phyloP scores from a whole-genome alignment of 2,113 vertebrate genomes.

The Lanius collurio region DNA sequence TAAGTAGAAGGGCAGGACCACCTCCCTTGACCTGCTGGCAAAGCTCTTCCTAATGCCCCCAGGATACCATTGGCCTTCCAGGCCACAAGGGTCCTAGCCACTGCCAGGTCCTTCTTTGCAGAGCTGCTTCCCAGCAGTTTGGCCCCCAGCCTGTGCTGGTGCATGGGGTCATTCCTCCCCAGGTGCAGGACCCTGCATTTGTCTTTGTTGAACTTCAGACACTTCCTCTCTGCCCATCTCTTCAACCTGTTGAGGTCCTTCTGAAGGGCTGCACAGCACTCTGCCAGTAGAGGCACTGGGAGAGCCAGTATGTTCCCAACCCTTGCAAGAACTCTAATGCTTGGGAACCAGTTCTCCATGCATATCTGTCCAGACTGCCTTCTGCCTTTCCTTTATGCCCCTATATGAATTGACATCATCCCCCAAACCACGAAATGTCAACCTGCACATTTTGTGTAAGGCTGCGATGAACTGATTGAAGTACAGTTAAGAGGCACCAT shows the following conservation, averaged over 20 bases:
- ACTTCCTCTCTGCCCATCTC: background rate
- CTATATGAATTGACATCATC: background rate
- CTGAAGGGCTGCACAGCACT: background rate
- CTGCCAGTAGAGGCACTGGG: background rate
- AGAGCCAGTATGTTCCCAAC: background rate
- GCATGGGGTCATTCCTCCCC: background rate
- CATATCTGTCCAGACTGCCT: background rate
- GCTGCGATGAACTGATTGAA: background rate
- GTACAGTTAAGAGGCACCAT: background rate
- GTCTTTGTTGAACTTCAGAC: background rate
- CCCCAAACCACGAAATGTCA: background rate
- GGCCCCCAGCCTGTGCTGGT: background rate
- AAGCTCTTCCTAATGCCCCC: background rate
- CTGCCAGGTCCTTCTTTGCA: background rate
- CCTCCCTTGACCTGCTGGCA: background rate
- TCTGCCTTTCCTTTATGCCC: background rate
- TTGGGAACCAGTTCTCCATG: background rate
- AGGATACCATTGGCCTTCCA: background rate
- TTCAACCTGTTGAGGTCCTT: background rate
- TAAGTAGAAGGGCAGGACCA: background rate
- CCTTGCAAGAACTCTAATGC: background rate
- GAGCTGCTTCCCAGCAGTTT: background rate
- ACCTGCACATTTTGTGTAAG: background rate
- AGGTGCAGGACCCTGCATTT: background rate
- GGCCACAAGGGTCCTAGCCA: background rate